Evolutionary conservation across 2,888 invertebrate genomes (phyloP).

Genomic region (Lasioglossum malachurum): DNA sequence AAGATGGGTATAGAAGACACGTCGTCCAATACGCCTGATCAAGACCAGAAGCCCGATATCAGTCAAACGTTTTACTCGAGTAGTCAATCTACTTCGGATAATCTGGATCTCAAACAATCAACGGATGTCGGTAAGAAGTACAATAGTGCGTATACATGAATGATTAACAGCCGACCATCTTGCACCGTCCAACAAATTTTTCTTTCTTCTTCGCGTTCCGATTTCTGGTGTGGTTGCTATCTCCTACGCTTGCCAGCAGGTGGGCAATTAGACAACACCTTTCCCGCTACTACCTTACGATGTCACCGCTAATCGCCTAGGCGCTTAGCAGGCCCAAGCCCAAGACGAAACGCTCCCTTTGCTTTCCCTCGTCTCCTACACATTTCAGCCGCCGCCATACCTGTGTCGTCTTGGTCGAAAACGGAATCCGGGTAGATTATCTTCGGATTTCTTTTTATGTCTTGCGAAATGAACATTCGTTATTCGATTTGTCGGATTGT

Average conservation of each 20-base stretch:
- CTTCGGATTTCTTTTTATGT: not conserved
- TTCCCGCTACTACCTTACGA: too few species aligned
- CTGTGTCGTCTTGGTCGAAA: not conserved
- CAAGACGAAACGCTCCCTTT: too few species aligned
- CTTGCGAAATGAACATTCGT: not conserved
- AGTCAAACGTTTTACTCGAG: conserved; percentile 83
- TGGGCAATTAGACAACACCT: too few species aligned
- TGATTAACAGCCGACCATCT: not conserved
- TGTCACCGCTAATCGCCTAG: too few species aligned
- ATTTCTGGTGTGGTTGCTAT: too few species aligned
- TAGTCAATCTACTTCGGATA: conserved; percentile 79
- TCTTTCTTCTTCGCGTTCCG: not conserved
- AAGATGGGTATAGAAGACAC: conserved; percentile 80
- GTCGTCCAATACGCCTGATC: conserved; percentile 78
- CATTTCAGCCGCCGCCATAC: not conserved
- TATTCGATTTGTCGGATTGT: not conserved
- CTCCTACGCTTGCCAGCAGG: too few species aligned
- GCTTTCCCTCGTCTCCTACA: too few species aligned
- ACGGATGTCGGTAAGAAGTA: conserved; percentile 80
- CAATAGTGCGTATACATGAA: conserved; percentile 1
- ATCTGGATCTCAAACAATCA: conserved; percentile 78
- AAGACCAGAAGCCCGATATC: conserved; percentile 83
- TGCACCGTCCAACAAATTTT: not conserved
- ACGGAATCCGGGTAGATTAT: not conserved
- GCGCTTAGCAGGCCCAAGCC: too few species aligned